These are phyloP conservation scores for Anastrepha obliqua DNA, from an alignment of 1,140 invertebrate genomes.

Conservation along the genomic window DNA sequence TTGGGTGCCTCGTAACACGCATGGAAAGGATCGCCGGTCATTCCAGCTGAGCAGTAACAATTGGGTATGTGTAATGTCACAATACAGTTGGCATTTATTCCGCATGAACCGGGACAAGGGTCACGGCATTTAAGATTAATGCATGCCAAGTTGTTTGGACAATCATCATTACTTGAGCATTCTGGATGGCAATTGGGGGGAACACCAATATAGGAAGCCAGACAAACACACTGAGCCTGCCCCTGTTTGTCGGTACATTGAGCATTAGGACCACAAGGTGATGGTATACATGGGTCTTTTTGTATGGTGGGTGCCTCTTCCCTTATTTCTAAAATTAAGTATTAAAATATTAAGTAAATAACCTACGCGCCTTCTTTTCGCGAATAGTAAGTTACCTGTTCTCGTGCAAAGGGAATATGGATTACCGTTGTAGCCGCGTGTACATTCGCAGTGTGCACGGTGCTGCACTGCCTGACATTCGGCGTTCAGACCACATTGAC, in stretches of 20 bases:
- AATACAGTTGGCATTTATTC: slow-evolving; percentile 81
- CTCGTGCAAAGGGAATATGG: slow-evolving; percentile 84
- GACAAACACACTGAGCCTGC: slow-evolving; percentile 79
- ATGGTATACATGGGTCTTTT: slow-evolving; percentile 81
- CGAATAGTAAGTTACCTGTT: slow-evolving; percentile 77
- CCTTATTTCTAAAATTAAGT: slow-evolving; percentile 55
- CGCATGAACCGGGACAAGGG: slow-evolving; percentile 86
- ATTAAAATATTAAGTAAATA: slow-evolving; percentile 68
- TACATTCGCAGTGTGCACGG: slow-evolving; percentile 84
- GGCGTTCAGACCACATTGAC: slow-evolving; percentile 85
- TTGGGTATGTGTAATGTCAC: slow-evolving; percentile 85
- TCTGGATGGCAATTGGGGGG: slow-evolving; percentile 82
- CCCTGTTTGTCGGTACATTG: slow-evolving; percentile 80
- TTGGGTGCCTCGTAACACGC: slow-evolving; percentile 75
- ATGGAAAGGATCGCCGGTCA: slow-evolving; percentile 84
- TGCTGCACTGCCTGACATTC: slow-evolving; percentile 84
- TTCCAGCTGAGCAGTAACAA: slow-evolving; percentile 81
- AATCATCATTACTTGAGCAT: slow-evolving; percentile 81
- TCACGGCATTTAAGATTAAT: slow-evolving; percentile 81
- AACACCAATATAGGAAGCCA: slow-evolving; percentile 79
- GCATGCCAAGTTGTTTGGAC: slow-evolving; percentile 79
- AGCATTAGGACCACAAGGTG: slow-evolving; percentile 86
- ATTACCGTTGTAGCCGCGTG: slow-evolving; percentile 83
- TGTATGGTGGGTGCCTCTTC: slow-evolving; percentile 54
- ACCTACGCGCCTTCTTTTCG: slow-evolving; percentile 71